Conservation (phyloP, 2,888 invertebrate species). For the Neoitamus cyanurus region DNA sequence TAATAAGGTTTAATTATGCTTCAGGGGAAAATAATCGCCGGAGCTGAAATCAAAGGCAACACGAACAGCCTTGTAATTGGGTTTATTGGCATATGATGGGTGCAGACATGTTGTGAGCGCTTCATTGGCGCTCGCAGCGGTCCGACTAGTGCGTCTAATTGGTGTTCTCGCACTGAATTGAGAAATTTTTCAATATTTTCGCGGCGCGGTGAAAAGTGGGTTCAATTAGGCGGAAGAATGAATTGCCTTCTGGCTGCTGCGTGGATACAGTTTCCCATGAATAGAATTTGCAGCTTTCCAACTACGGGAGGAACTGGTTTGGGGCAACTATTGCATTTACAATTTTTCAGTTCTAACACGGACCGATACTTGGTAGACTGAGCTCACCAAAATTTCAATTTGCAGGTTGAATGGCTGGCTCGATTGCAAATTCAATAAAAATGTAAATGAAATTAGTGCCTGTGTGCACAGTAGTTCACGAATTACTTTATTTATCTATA, state of each 20-base stretch:
- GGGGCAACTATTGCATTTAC: background rate
- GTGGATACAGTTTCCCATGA: background rate
- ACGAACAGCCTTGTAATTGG: constrained; percentile 44
- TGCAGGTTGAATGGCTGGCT: background rate
- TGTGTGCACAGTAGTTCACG: no score
- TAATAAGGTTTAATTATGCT: constrained; percentile 51
- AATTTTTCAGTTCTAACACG: background rate
- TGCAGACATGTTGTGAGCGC: constrained; percentile 30
- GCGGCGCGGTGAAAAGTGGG: background rate
- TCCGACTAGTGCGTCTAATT: background rate
- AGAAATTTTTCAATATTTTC: constrained; percentile 20
- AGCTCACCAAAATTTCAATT: background rate
- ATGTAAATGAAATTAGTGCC: no score
- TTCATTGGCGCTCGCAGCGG: background rate
- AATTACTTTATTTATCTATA: no score
- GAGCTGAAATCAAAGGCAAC: constrained; percentile 42
- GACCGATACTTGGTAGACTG: background rate
- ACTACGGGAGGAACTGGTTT: background rate
- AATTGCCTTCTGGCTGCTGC: background rate
- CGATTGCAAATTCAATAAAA: no score
- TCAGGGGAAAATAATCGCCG: constrained; percentile 30
- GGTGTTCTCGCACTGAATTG: constrained; percentile 7
- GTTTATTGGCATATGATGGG: constrained; percentile 48
- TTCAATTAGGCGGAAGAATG: constrained; percentile 26
- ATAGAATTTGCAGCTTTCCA: background rate